Percentiles rank a stretch among this genome's conserved stretches.
These are phyloP conservation scores for Phaenicophaeus curvirostris DNA, from an alignment of 2,797 vertebrate species.

Conservation along the genomic window DNA sequence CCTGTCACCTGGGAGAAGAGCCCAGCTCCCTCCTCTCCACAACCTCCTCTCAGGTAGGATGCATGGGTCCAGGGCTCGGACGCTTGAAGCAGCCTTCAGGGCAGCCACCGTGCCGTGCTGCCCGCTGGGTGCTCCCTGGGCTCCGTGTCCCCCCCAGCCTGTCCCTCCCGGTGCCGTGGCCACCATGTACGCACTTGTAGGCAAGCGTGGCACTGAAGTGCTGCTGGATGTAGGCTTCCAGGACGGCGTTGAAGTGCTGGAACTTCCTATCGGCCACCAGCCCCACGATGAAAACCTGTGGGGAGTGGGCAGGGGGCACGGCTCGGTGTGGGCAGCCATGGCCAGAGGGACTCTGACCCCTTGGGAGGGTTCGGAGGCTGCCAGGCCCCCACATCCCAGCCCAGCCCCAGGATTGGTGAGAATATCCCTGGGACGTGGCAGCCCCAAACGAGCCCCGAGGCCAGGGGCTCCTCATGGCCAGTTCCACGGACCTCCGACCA, in stretches of 20 bases:
- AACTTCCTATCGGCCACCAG: constrained; percentile 67
- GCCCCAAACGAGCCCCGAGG: too few relatives aligned
- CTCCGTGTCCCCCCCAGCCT: too few relatives aligned
- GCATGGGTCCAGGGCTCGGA: rapidly evolving
- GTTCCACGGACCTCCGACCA: too few relatives aligned
- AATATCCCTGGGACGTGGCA: too few relatives aligned
- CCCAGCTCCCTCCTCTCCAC: too few relatives aligned
- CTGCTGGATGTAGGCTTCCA: constrained; percentile 68
- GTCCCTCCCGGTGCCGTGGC: rapidly evolving
- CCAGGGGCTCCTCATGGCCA: too few relatives aligned
- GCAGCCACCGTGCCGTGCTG: too few relatives aligned
- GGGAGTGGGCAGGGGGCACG: rapidly evolving
- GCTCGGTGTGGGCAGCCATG: neutral
- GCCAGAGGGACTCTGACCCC: neutral
- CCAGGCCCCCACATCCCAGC: neutral
- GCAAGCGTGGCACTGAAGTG: constrained; percentile 69
- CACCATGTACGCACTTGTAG: neutral
- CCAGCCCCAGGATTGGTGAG: too few relatives aligned
- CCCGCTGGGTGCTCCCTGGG: rapidly evolving
- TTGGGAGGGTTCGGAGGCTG: rapidly evolving
- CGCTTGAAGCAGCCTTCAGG: neutral
- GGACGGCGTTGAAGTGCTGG: constrained; percentile 63
- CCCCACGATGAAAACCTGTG: constrained; percentile 64
- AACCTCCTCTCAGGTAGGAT: too few relatives aligned
- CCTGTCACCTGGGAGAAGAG: too few relatives aligned